Base-by-base conservation (phyloP, 2,888 invertebrate genomes). In the Brenthis daphne region DNA sequence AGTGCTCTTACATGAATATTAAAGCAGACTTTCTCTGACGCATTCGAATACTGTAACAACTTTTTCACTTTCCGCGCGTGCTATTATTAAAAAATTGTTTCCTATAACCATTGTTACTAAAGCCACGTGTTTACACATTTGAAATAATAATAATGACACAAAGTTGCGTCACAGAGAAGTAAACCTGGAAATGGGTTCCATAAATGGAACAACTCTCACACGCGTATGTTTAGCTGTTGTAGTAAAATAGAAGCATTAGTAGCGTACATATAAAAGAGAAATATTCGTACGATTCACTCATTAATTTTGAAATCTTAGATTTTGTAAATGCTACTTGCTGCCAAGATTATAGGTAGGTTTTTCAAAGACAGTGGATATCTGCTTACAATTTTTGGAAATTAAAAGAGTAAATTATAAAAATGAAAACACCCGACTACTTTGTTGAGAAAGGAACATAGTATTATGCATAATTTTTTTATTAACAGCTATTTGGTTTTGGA, bases 21-120 rank as follows among this genome's bases (percentile, higher is more conserved):
- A 74, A 77, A 75, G 75, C 68, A 73, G 72, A 83, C 85, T 85
- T 85, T 86, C 85, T 79, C 83, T 77, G 53, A 65, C 72, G 74
- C 71, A 70, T 67, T 74, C 72, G 77, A 76, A 75, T 69, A 77
- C 77, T 74, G 69, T 68, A 68, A 64, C 66, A 77, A 76, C 73
- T 73, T 67, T 79, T 81, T 78, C 78, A 77, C 77, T 79, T 79
- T 79, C 64, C 70, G 66, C 70, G 68, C 74, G 73, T 75, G 75
- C 69, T 70, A 71, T 72, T 76, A 74, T 76, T 75, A 74, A 70
- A 75, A 76, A 74, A 76, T 72, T 56, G 60, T 71, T 78, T 77
- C 76, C 79, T 78, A 76, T 71, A 74, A 69, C 76, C 72, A 77
- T 79, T 77, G 78, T 79, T 77, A 72, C 57, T 61, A 68, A 71